These are phyloP conservation scores for Ganaspis sp. DNA, from an alignment of 1,140 invertebrate species.

Conservation along the genomic window DNA sequence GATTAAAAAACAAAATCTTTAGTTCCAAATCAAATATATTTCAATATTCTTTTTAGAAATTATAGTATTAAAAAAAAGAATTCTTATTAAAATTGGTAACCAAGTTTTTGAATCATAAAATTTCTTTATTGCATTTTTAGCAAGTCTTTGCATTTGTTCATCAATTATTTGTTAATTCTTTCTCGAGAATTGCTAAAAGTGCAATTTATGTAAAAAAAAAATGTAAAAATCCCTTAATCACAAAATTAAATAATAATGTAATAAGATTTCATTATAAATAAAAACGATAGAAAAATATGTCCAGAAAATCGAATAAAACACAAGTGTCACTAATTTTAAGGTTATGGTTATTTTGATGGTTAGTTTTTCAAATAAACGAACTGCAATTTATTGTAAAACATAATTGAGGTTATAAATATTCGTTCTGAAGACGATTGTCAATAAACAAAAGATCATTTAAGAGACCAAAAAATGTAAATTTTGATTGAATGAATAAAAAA, in stretches of 20 bases:
- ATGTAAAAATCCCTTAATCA: not conserved
- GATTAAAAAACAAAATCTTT: too few species aligned
- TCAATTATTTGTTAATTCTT: too few species aligned
- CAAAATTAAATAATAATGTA: not conserved
- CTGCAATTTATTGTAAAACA: not conserved
- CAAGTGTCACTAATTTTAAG: not conserved
- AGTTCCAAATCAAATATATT: too few species aligned
- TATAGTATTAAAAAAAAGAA: too few species aligned
- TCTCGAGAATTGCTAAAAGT: too few species aligned
- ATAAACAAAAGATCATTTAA: not conserved
- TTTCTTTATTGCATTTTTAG: too few species aligned
- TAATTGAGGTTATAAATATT: not conserved
- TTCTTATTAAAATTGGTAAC: too few species aligned
- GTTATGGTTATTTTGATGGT: constrained; percentile 23
- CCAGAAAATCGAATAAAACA: constrained; percentile 15
- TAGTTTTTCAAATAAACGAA: not conserved
- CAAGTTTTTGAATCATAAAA: too few species aligned
- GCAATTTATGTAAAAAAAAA: not conserved
- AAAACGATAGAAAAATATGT: constrained; percentile 24
- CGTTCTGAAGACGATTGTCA: not conserved
- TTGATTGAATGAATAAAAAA: not conserved
- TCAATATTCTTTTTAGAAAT: too few species aligned
- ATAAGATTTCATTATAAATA: not conserved
- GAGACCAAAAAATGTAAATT: not conserved
- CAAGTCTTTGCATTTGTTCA: too few species aligned